Conservation (phyloP, 2,113 vertebrate species). For the Mustela nigripes region DNA sequence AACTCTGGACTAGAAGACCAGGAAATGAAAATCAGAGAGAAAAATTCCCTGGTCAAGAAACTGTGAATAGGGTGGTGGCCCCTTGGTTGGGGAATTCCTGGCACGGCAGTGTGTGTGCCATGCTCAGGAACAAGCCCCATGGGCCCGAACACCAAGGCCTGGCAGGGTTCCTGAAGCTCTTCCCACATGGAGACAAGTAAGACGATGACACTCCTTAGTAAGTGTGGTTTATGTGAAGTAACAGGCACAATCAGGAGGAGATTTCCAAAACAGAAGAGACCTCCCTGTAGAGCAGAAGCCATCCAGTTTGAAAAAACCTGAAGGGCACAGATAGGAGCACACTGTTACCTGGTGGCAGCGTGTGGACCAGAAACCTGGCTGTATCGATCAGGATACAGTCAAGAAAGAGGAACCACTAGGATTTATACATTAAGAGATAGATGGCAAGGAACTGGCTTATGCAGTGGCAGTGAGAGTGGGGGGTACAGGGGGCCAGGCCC, state of each 20-base stretch:
- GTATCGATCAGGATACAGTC: neutral
- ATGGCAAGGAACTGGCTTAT: neutral
- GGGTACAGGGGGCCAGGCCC: neutral
- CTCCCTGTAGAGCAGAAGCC: neutral
- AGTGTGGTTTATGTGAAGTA: neutral
- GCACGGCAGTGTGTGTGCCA: neutral
- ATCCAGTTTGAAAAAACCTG: neutral
- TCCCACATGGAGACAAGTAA: neutral
- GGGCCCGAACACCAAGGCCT: neutral
- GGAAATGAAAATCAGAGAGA: conserved; percentile 43
- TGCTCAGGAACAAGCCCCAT: neutral
- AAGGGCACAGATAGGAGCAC: neutral
- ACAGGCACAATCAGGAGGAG: neutral
- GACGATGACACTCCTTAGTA: neutral
- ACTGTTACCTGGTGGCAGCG: neutral
- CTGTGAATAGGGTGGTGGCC: neutral
- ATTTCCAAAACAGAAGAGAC: neutral
- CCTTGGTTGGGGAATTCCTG: neutral
- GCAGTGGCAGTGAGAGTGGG: neutral
- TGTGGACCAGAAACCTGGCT: neutral
- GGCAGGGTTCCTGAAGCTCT: neutral
- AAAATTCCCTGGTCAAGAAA: conserved; percentile 49
- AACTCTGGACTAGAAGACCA: conserved; percentile 43
- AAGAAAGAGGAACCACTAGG: neutral
- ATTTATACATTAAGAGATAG: neutral